Evolutionary conservation across 2,888 invertebrate genomes (phyloP), one percentile per base, ranked within the genome.

Genomic region (Drosophila ezoana): DNA sequence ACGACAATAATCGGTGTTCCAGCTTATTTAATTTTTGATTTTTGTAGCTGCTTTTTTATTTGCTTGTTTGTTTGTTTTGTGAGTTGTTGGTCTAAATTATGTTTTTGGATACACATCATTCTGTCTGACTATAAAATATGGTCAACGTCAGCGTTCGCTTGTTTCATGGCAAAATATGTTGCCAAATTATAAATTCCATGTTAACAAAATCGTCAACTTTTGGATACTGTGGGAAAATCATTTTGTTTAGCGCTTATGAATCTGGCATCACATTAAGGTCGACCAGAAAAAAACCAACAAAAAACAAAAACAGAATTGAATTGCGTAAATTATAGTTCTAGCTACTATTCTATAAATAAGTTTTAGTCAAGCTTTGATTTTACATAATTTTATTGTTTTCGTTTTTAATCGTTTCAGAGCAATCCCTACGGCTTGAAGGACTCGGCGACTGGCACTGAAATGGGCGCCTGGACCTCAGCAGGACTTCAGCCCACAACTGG

Each of bases 401-500:
- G 20, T 5, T 13, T 37, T 48, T 4, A 23, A 49, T 72, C 28
- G 33, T 95, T 95, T 78, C 95, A 97, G 97, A 96, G 97, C 92
- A 97, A 97, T 94, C 97, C 97, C 80, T 97, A 97, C 93, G 96
- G 95, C 86, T 93, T 97, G 93, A 97, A 97, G 93, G 96, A 96
- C 91, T 94, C 95, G 76, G 95, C 96, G 92, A 94, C 96, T 89
- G 95, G 96, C 90, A 95, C 96, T 58, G 97, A 97, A 92, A 97
- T 97, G 96, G 95, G 96, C 73, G 97, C 97, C 87, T 97, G 97
- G 97, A 97, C 97, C 87, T 96, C 97, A 75, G 97, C 97, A 70
- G 97, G 97, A 71, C 94, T 97, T 63, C 97, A 97, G 93, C 96
- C 97, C 91, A 96, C 97, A 79, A 96, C 97, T 76, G 97, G 97